These are phyloP conservation scores for Tetheella fluctuosa DNA, from an alignment of 2,888 invertebrate genomes.

Conservation along the genomic window DNA sequence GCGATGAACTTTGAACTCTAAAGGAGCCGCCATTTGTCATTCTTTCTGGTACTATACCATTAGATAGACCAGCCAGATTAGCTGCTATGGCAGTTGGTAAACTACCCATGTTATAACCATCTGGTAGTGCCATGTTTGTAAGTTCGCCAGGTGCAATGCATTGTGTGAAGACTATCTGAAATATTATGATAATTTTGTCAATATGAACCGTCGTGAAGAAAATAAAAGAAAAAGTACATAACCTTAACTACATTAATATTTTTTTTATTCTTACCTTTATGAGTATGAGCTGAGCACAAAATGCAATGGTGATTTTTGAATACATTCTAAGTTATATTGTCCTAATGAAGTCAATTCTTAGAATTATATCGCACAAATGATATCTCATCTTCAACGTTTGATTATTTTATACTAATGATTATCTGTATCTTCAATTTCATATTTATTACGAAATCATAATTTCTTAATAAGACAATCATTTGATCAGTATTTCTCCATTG, in stretches of 20 bases:
- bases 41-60: background rate
- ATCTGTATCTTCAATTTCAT: background rate
- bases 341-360: background rate
- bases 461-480: background rate
- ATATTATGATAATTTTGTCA: background rate
- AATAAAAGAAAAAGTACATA: no score
- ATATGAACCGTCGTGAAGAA: no score
- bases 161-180: constrained; percentile 1
- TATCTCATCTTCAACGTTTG: background rate
- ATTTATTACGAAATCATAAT: background rate
- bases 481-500: background rate
- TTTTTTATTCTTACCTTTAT: background rate
- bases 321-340: background rate
- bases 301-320: background rate
- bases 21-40: constrained; percentile 20
- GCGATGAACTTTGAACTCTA: constrained; percentile 31
- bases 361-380: background rate
- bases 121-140: background rate
- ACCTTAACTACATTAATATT: no score
- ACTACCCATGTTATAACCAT: background rate
- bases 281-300: background rate
- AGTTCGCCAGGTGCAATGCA: background rate
- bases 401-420: background rate
- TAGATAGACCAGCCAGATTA: background rate
- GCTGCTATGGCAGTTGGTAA: background rate